Base-by-base conservation (phyloP, 2,888 invertebrate species). In the Caenorhabditis angaria region DNA sequence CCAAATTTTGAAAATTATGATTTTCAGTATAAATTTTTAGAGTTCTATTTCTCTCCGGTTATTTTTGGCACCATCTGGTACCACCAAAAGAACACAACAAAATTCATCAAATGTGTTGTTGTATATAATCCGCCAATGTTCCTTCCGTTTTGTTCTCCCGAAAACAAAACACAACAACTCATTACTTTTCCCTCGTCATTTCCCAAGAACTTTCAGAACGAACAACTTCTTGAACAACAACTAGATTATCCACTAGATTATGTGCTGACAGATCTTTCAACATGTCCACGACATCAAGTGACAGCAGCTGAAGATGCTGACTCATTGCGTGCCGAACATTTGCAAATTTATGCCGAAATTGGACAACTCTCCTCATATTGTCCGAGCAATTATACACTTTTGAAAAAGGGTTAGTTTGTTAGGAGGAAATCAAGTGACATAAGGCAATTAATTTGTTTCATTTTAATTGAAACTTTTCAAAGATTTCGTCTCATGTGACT, bases 321-420 rank as follows among this genome's bases (percentile, higher is more conserved):
- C 35, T 60, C 69, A 41, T 47, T 78, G 25, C 64, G 62, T 14
- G 58, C 75, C 2, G 51, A 71, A 22, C 56, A 74, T 6, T 59
- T 79, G 14, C 56, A 62, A 4, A 67, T 77, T 35, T 78, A 70
- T 55, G 77, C 77, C n/a, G 81, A 82, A 62, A 55, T 80, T n/a
- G 81, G 81, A 29, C 81, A 82, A 69, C 64, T 82, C 2, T 76
- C 80, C 0, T 74, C 75, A 10, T 82, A 76, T 59, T 82, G 81
- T 65, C 65, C 70, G n/a, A 77, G 76, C 48, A 80, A 82, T 70
- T 72, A 65, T 48, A 73, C 81, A 1, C 55, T 73, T 28, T 58
- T 80, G n/a, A 61, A 67, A 60, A 68, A 70, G 54, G 79, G 79
- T 74, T 54, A 56, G 57, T 47, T 41, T 41, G 25, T n/a, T n/a